phyloP scores from a whole-genome alignment of 1,140 invertebrate genomes.

The Portunus trituberculatus region DNA sequence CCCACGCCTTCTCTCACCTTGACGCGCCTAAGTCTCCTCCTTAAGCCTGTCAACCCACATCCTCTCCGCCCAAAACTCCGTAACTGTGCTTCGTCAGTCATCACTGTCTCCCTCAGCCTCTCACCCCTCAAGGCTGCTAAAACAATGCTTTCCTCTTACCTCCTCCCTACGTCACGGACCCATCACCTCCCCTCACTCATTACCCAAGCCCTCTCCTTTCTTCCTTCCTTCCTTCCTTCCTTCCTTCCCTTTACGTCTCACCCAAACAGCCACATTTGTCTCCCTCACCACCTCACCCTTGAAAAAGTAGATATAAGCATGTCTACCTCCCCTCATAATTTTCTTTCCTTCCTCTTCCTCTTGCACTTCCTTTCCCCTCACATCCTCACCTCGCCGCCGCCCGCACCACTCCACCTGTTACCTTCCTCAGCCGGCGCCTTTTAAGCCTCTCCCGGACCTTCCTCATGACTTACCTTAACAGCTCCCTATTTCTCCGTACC shows the following conservation, averaged over 20 bases:
- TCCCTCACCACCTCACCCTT: neutral
- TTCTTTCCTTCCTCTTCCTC: neutral
- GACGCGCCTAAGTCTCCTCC: neutral
- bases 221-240: neutral
- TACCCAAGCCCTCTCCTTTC: neutral
- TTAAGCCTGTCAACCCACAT: neutral
- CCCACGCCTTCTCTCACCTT: neutral
- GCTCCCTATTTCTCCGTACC: neutral
- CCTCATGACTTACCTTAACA: constrained; percentile 31
- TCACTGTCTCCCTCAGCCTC: neutral
- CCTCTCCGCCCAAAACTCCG: neutral
- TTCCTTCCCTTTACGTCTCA: neutral
- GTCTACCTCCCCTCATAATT: neutral
- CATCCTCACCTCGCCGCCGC: neutral
- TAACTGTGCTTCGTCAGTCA: neutral
- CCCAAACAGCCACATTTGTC: neutral
- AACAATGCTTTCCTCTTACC: neutral
- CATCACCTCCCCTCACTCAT: neutral
- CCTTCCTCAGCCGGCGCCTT: neutral
- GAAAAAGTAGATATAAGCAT: constrained; percentile 5
- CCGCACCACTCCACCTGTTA: neutral
- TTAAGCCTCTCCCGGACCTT: neutral
- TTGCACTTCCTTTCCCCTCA: neutral
- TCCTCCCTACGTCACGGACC: neutral
- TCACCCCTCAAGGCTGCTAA: neutral